These are phyloP conservation scores for Tupiocoris notatus DNA, from an alignment of 2,888 invertebrate genomes.

Conservation along the genomic window DNA sequence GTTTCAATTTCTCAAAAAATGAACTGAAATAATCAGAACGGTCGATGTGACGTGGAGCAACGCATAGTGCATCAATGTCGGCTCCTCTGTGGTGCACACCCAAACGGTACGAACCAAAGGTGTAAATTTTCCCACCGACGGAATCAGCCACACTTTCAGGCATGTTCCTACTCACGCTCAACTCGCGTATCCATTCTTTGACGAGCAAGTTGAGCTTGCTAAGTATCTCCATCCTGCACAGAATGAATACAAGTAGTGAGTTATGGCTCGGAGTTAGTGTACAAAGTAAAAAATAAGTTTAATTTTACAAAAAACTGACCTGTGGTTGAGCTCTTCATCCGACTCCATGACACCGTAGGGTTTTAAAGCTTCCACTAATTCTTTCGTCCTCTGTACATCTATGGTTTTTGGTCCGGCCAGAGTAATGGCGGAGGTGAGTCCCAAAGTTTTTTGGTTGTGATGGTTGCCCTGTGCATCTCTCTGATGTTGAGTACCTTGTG, in stretches of 20 bases:
- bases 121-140: slow-evolving; percentile 97
- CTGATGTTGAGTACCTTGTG: slow-evolving; percentile 45
- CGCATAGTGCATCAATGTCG: slow-evolving; percentile 97
- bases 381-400: slow-evolving; percentile 72
- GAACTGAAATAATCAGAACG: slow-evolving; percentile 92
- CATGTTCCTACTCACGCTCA: slow-evolving; percentile 84
- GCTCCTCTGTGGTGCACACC: slow-evolving; percentile 97
- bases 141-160: slow-evolving; percentile 85
- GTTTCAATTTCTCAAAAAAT: slow-evolving; percentile 86
- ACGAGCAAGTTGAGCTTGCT: slow-evolving; percentile 84
- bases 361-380: slow-evolving; percentile 73
- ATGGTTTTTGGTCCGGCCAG: slow-evolving; percentile 77
- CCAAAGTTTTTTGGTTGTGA: slow-evolving; percentile 62
- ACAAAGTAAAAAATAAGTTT: too few relatives aligned
- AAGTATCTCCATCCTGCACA: slow-evolving; percentile 59
- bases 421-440: slow-evolving; percentile 94
- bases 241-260: not conserved
- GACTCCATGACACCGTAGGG: slow-evolving; percentile 89
- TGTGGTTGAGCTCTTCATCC: slow-evolving; percentile 84
- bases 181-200: slow-evolving; percentile 89
- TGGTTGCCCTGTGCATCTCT: slow-evolving; percentile 26
- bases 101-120: slow-evolving; percentile 96
- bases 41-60: slow-evolving; percentile 93
- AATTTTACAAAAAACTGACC: too few relatives aligned
- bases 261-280: too few relatives aligned